Evolutionary conservation across 2,797 vertebrate species (phyloP).

Genomic region (Acestrorhynchus altus): DNA sequence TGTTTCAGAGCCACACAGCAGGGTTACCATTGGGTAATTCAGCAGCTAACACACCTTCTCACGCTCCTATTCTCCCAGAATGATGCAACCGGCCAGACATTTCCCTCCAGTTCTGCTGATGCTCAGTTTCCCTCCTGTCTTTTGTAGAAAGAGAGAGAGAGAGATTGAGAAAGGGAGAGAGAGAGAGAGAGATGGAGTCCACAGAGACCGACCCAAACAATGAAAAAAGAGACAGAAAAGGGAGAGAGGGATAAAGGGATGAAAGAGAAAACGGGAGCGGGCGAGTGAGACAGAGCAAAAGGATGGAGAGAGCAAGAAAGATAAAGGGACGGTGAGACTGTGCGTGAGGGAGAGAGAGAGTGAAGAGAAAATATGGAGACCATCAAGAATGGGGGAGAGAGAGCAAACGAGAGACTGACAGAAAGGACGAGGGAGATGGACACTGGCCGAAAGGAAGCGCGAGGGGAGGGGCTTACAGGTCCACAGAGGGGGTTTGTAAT

Average conservation of each 20-base stretch:
- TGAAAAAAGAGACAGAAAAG: background rate
- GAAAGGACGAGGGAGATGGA: too few species aligned
- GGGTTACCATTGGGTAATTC: conserved; percentile 65
- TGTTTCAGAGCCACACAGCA: conserved; percentile 69
- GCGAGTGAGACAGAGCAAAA: background rate
- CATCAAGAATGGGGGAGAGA: too few species aligned
- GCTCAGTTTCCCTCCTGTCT: conserved; percentile 66
- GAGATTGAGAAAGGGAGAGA: conserved; percentile 22
- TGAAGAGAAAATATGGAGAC: too few species aligned
- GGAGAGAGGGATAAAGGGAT: too few species aligned
- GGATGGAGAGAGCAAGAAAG: background rate
- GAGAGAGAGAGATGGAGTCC: conserved; percentile 30
- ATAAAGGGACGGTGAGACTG: conserved; percentile 53
- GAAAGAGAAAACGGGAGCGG: background rate
- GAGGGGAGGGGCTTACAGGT: conserved; percentile 30
- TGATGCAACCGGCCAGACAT: conserved; percentile 84
- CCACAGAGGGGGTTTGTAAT: conserved; percentile 79
- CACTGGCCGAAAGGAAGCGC: background rate
- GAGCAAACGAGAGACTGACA: too few species aligned
- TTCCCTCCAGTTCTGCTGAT: conserved; percentile 77
- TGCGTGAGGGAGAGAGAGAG: background rate
- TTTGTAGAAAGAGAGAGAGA: conserved; percentile 48
- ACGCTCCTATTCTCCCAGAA: conserved; percentile 76
- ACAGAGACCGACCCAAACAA: conserved; percentile 2
- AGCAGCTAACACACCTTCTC: conserved; percentile 78